These are phyloP conservation scores for Patella vulgata DNA, from an alignment of 1,140 invertebrate genomes.

Conservation along the genomic window DNA sequence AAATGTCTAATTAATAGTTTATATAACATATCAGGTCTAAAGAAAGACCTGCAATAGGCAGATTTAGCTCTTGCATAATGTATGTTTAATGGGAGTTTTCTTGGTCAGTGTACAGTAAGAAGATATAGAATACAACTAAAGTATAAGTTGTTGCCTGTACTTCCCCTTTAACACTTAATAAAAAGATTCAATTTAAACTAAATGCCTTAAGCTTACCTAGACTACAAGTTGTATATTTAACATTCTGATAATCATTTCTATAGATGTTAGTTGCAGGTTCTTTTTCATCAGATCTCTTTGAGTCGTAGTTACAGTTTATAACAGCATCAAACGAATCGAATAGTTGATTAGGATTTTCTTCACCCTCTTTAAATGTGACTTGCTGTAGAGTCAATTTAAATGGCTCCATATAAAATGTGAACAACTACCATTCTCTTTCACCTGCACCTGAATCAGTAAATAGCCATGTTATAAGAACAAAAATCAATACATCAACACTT, in stretches of 20 bases:
- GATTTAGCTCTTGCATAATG: too few relatives aligned
- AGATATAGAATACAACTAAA: too few relatives aligned
- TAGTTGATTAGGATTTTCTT: slow-evolving; percentile 14
- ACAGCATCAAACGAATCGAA: slow-evolving; percentile 56
- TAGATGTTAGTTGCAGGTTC: slow-evolving; percentile 16
- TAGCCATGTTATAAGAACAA: slow-evolving; percentile 20
- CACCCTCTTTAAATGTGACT: slow-evolving; percentile 51
- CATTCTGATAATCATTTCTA: slow-evolving; percentile 21
- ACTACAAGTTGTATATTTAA: slow-evolving; percentile 12
- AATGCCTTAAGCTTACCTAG: slow-evolving; percentile 21
- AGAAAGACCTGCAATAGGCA: too few relatives aligned
- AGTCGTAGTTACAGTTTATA: slow-evolving; percentile 50
- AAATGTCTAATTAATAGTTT: too few relatives aligned
- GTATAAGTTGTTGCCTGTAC: too few relatives aligned
- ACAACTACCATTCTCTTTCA: background rate
- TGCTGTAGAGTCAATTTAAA: slow-evolving; percentile 60
- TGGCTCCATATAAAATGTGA: slow-evolving; percentile 56
- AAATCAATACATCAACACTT: too few relatives aligned
- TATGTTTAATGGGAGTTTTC: too few relatives aligned
- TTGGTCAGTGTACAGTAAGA: too few relatives aligned
- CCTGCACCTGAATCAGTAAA: slow-evolving; percentile 15
- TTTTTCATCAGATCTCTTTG: slow-evolving; percentile 9
- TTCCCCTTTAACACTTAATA: too few relatives aligned
- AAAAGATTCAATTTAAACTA: too few relatives aligned
- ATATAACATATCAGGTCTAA: too few relatives aligned